phyloP scores from a whole-genome alignment of 2,888 invertebrate genomes.

The Polyploca ridens region DNA sequence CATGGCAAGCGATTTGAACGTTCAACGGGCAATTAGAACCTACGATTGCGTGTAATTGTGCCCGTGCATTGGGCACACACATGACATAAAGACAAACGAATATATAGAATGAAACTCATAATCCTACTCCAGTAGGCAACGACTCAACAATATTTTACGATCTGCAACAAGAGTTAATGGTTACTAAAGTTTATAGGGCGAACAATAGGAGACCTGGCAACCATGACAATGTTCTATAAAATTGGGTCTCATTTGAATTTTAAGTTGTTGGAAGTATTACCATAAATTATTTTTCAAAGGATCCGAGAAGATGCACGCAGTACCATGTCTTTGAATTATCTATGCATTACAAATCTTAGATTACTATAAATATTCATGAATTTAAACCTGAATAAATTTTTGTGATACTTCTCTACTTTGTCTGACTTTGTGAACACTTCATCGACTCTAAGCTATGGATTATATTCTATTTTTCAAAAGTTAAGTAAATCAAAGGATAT shows the following conservation, averaged over 20 bases:
- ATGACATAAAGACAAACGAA: constrained; percentile 22
- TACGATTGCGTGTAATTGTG: constrained; percentile 37
- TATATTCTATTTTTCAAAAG: too few relatives aligned
- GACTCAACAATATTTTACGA: background rate
- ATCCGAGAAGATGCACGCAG: background rate
- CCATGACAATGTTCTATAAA: background rate
- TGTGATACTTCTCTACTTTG: too few relatives aligned
- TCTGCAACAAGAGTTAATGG: background rate
- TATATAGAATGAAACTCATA: background rate
- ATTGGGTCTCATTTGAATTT: constrained; percentile 7
- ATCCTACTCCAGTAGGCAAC: background rate
- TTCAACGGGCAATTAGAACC: constrained; percentile 47
- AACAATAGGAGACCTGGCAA: background rate
- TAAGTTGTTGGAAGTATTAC: background rate
- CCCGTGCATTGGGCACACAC: constrained; percentile 41
- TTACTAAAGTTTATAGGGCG: background rate
- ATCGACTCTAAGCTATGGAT: too few relatives aligned
- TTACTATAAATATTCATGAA: background rate
- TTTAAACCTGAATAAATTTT: background rate
- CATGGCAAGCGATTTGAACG: constrained; percentile 38
- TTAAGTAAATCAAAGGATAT: too few relatives aligned
- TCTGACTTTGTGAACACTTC: too few relatives aligned
- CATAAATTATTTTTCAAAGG: background rate
- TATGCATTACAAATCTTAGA: background rate
- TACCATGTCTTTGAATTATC: background rate